These are phyloP conservation scores for Leptatherina wallacei DNA, from an alignment of 2,797 vertebrate species.

Conservation along the genomic window DNA sequence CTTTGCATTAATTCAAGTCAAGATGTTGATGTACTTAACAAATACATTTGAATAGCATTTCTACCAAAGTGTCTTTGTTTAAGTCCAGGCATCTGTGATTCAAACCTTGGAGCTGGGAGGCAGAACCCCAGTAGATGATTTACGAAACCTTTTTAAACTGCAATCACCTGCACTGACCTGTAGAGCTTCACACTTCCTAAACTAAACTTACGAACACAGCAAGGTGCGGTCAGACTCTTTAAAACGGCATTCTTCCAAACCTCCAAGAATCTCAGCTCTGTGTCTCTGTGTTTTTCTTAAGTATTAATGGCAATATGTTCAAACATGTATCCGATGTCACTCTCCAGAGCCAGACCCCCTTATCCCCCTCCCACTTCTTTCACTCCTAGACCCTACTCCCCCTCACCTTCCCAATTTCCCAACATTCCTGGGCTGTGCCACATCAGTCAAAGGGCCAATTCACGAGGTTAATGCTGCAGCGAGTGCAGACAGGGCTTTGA, in stretches of 20 bases:
- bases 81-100: constrained; percentile 17
- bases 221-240: constrained; percentile 29
- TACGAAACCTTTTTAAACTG: constrained; percentile 36
- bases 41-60: not conserved
- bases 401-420: constrained; percentile 79
- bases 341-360: constrained; percentile 75
- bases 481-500: constrained; percentile 80
- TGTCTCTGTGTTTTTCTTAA: constrained; percentile 58
- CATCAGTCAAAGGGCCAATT: constrained; percentile 84
- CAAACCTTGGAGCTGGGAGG: constrained; percentile 10
- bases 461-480: constrained; percentile 78
- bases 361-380: constrained; percentile 59
- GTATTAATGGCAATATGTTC: constrained; percentile 76
- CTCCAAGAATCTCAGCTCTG: constrained; percentile 65
- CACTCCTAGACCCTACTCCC: constrained; percentile 68
- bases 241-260: constrained; percentile 48
- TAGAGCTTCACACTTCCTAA: constrained; percentile 46
- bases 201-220: constrained; percentile 37
- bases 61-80: not conserved
- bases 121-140: constrained; percentile 40
- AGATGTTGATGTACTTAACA: not conserved
- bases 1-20: constrained; percentile 27
- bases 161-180: constrained; percentile 44
- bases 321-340: constrained; percentile 80
- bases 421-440: constrained; percentile 80